A percentile compares a stretch with the other conserved stretches of the same genome.
These are phyloP conservation scores for Pangasianodon gigas DNA, from an alignment of 2,113 vertebrate genomes.

Conservation along the genomic window DNA sequence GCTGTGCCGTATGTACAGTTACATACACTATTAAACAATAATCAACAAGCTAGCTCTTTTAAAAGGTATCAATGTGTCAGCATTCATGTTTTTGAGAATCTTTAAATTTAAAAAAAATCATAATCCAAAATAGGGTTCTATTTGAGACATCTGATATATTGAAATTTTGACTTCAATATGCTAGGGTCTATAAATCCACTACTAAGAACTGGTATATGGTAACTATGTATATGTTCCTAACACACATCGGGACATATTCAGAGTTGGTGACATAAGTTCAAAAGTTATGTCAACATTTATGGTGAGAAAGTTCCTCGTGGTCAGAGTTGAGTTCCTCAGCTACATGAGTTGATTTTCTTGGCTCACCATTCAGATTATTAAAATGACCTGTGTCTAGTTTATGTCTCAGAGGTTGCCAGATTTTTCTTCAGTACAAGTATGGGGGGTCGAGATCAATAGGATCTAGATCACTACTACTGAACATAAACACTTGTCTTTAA, in stretches of 20 bases:
- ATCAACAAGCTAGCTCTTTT: neutral
- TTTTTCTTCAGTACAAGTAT: neutral
- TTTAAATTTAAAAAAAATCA: neutral
- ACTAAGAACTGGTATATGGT: too few relatives aligned
- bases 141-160: neutral
- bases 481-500: too few relatives aligned
- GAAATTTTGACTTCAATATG: neutral
- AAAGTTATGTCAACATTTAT: too few relatives aligned
- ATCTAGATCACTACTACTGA: too few relatives aligned
- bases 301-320: too few relatives aligned
- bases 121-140: neutral
- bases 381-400: neutral
- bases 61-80: neutral
- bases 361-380: neutral
- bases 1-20: conserved; percentile 76
- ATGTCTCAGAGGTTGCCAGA: neutral
- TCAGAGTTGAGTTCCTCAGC: too few relatives aligned
- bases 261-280: too few relatives aligned
- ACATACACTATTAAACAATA: neutral
- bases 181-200: neutral
- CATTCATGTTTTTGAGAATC: neutral
- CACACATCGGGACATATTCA: too few relatives aligned
- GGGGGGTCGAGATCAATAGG: neutral
- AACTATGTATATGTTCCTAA: too few relatives aligned
- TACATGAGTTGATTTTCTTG: too few relatives aligned